These are phyloP conservation scores for Lepidostoma basale DNA, from an alignment of 1,140 invertebrate species.

Conservation along the genomic window DNA sequence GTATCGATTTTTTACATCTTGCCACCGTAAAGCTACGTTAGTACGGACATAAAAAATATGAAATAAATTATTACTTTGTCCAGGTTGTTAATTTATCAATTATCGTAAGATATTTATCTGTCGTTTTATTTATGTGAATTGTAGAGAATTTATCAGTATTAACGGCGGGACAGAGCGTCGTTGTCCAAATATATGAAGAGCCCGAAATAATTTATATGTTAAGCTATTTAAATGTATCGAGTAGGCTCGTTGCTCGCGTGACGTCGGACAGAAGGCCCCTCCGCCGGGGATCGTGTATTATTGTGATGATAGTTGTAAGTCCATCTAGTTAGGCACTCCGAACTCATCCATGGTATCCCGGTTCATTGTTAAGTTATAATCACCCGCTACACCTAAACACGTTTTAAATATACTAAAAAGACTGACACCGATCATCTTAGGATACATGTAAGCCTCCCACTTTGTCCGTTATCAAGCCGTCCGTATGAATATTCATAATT, in stretches of 20 bases:
- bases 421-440: slow-evolving; percentile 30
- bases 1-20: slow-evolving; percentile 32
- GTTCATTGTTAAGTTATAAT: slow-evolving; percentile 16
- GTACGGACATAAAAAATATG: slow-evolving; percentile 27
- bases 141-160: slow-evolving; percentile 44
- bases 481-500: too few relatives aligned
- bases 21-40: slow-evolving; percentile 33
- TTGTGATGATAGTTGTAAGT: slow-evolving; percentile 24
- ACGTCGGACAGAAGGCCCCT: neutral
- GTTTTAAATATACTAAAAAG: slow-evolving; percentile 26
- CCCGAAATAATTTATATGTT: slow-evolving; percentile 29
- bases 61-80: slow-evolving; percentile 40
- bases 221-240: slow-evolving; percentile 21
- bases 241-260: slow-evolving; percentile 6
- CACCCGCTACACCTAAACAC: too few relatives aligned
- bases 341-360: slow-evolving; percentile 7
- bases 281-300: slow-evolving; percentile 3
- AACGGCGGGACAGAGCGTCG: slow-evolving; percentile 19
- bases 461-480: neutral
- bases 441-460: slow-evolving; percentile 8
- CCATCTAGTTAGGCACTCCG: neutral
- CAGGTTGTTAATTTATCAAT: slow-evolving; percentile 44
- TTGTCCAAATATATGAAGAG: slow-evolving; percentile 34
- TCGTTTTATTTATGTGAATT: slow-evolving; percentile 43
- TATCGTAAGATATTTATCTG: slow-evolving; percentile 44